Conservation (phyloP, 2,113 vertebrate genomes). For the Pteronura brasiliensis region DNA sequence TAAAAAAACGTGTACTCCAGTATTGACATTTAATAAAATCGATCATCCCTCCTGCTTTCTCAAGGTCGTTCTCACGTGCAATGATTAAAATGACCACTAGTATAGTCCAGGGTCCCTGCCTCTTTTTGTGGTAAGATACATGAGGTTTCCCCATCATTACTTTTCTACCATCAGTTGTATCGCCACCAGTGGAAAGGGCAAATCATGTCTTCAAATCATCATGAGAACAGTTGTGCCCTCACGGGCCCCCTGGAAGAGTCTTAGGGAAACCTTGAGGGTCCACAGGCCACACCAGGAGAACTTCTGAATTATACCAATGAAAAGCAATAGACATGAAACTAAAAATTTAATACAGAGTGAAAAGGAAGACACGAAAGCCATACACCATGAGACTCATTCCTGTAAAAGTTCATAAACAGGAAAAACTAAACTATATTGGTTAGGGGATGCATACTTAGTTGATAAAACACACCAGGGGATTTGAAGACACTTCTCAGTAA, state of each 20-base stretch:
- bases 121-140: background rate
- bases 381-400: background rate
- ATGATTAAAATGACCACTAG: background rate
- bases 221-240: background rate
- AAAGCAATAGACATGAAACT: background rate
- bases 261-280: background rate
- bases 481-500: conserved; percentile 18
- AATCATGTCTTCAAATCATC: background rate
- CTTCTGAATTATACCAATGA: background rate
- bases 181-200: background rate
- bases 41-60: background rate
- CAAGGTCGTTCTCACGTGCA: background rate
- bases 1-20: background rate
- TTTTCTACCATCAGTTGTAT: background rate
- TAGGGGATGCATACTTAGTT: background rate
- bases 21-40: conserved; percentile 22
- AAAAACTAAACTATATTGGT: background rate
- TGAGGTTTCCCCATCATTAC: background rate
- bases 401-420: background rate
- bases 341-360: background rate
- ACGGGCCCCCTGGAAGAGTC: background rate
- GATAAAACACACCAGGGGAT: background rate
- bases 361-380: background rate
- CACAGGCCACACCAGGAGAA: background rate
- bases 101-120: background rate